phyloP scores from a whole-genome alignment of 2,113 vertebrate genomes.

The Silurus asotus region DNA sequence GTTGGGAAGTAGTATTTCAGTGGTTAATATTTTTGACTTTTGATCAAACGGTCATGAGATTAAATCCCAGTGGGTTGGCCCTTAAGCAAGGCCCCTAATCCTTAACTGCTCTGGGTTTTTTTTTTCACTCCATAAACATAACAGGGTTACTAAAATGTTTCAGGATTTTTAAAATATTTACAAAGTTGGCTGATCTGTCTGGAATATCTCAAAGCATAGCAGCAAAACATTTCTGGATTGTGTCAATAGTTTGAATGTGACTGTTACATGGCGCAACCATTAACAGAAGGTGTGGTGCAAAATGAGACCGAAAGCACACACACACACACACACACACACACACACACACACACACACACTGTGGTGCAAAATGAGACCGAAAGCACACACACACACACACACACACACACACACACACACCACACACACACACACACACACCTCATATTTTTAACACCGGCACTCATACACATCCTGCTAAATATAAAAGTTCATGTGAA shows the following conservation, averaged over 20 bases:
- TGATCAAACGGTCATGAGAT: too few relatives aligned
- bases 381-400: too few relatives aligned
- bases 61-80: too few relatives aligned
- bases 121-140: too few relatives aligned
- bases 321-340: not conserved
- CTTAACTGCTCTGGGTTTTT: too few relatives aligned
- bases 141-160: too few relatives aligned
- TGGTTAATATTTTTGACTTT: too few relatives aligned
- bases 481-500: not conserved
- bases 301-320: not conserved
- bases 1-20: too few relatives aligned
- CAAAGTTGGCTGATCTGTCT: not conserved
- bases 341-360: not conserved
- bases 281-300: constrained; percentile 5
- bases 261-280: not conserved
- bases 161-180: not conserved
- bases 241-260: not conserved
- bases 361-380: too few relatives aligned
- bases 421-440: not conserved
- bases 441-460: too few relatives aligned
- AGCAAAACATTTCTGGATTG: not conserved
- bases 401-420: too few relatives aligned
- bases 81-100: too few relatives aligned
- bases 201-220: not conserved
- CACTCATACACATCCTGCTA: not conserved